Conservation (phyloP, 2,888 invertebrate species). For the Drepanosiphum platanoidis region DNA sequence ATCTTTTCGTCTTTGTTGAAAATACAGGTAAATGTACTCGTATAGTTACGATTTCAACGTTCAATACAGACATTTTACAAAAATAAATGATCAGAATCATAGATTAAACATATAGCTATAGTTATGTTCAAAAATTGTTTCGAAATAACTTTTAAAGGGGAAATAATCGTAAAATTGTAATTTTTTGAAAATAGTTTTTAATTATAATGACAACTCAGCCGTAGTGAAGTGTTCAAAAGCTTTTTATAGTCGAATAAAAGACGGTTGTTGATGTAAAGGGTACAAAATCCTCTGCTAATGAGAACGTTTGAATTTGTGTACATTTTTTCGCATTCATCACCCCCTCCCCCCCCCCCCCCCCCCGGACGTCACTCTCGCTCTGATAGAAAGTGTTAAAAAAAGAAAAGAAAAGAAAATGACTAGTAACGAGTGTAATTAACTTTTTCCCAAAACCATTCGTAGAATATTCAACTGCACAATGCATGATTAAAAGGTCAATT, state of each 20-base stretch:
- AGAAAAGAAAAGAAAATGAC: neutral
- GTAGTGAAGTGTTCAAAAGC: neutral
- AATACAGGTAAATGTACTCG: neutral
- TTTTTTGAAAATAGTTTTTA: constrained; percentile 9
- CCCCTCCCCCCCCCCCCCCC: neutral
- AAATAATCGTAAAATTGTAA: neutral
- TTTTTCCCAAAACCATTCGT: constrained; percentile 43
- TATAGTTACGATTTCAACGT: neutral
- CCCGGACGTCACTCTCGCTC: neutral
- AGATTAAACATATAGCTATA: neutral
- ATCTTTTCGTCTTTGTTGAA: neutral
- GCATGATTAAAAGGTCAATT: constrained; percentile 50
- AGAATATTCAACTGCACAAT: constrained; percentile 23
- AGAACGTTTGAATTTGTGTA: neutral
- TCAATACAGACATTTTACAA: neutral
- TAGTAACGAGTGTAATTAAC: constrained; percentile 24
- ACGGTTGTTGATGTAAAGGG: neutral
- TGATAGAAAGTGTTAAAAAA: neutral
- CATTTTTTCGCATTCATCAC: neutral
- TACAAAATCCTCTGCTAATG: constrained; percentile 24
- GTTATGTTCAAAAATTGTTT: neutral
- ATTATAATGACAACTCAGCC: constrained; percentile 2
- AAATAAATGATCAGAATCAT: neutral
- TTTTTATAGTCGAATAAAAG: neutral
- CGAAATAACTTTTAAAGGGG: neutral